Base-by-base conservation (phyloP, 2,888 invertebrate species). In the Meloe dianella region DNA sequence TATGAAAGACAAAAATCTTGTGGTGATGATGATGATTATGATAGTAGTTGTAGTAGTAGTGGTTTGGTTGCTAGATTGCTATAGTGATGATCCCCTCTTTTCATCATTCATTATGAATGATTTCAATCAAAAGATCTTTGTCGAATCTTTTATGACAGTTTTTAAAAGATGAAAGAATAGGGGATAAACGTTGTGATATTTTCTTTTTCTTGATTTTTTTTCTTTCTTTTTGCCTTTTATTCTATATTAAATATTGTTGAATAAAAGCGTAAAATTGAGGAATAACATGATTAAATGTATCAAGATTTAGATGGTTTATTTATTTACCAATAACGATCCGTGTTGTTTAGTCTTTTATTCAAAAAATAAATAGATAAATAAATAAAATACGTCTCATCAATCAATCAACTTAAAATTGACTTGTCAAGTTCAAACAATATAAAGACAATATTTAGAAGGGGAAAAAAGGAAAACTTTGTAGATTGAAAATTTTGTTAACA, bases 1-100 rank as follows among this genome's bases (percentile, higher is more conserved):
- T 73, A 74, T 68, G 74, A 68, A 67, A 71, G 59, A 54, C 32
- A 41, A 41, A 4, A 59, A 14, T 60, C 57, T 57, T 47, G 35
- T 47, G 20, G 41, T 41, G 17, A 1, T 41, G 41, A 4, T 17
- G 5, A 17, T 41, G 17, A 6, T 41, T n/a, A 17, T 17, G 41
- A 47, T 47, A 2, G 5, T 35, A 14, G 14, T 35, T 12, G 14
- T 14, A 14, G 14, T 35, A 14, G 35, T 12, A 47, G 20, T 47
- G 47, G 20, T 47, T 20, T 47, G n/a, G 41, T n/a, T 8, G 41
- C n/a, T n/a, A 41, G 5, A 20, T n/a, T n/a, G n/a, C n/a, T n/a
- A 9, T 47, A 10, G 47, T 20, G 20, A 10, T 47, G 20, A 20
- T 20, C 20, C 20, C n/a, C 9, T 7, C 47, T 47, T 47, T 47